Conservation (phyloP, 2,797 vertebrate species). For the Triplophysa yarkandensis region DNA sequence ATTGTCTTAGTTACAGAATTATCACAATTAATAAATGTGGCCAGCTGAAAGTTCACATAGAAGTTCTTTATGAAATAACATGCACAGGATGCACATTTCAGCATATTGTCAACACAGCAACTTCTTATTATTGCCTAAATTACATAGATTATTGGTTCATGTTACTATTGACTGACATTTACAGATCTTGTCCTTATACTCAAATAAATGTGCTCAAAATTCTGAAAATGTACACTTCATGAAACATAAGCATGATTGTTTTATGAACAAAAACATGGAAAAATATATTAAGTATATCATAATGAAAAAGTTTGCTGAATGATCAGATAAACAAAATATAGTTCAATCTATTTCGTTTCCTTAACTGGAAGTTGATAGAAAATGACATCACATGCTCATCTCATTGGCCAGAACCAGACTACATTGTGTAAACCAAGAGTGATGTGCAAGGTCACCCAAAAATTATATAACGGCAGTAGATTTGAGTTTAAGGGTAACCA, state of each 20-base stretch:
- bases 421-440: slow-evolving; percentile 42
- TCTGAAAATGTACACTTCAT: slow-evolving; percentile 28
- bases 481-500: neutral
- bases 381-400: slow-evolving; percentile 25
- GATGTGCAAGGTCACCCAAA: slow-evolving; percentile 45
- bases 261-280: slow-evolving; percentile 31
- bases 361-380: slow-evolving; percentile 32
- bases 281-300: slow-evolving; percentile 56
- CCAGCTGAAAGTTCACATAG: neutral
- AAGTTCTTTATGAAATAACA: slow-evolving; percentile 32
- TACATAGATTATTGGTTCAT: slow-evolving; percentile 26
- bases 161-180: slow-evolving; percentile 37
- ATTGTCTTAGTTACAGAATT: too few relatives aligned
- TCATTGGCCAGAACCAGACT: slow-evolving; percentile 47
- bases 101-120: slow-evolving; percentile 37
- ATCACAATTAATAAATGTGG: neutral
- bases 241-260: neutral
- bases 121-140: slow-evolving; percentile 36
- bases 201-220: slow-evolving; percentile 4
- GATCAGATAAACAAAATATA: slow-evolving; percentile 45
- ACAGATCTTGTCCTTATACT: slow-evolving; percentile 32
- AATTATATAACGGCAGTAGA: slow-evolving; percentile 47
- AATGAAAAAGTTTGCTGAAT: slow-evolving; percentile 50
- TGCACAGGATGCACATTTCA: slow-evolving; percentile 26
- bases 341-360: slow-evolving; percentile 34